These are phyloP conservation scores for Sinocyclocheilus grahami DNA, from an alignment of 2,113 vertebrate species.

Conservation along the genomic window DNA sequence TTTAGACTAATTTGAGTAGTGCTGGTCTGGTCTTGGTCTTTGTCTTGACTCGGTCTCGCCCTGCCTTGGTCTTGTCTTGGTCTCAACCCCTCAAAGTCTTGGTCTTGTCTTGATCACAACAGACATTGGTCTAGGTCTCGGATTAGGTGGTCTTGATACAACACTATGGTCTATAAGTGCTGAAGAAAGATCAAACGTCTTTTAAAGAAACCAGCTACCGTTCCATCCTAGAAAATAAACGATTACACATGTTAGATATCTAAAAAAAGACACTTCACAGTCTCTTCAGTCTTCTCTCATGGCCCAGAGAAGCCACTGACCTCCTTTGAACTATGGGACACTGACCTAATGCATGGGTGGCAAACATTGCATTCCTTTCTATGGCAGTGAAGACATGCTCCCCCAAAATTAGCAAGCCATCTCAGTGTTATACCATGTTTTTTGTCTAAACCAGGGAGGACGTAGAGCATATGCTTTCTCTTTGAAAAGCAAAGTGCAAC, in stretches of 20 bases:
- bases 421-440: not conserved
- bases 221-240: not conserved
- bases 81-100: no score
- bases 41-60: no score
- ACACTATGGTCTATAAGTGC: not conserved
- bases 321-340: constrained; percentile 12
- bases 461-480: constrained; percentile 1
- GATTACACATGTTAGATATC: not conserved
- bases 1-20: no score
- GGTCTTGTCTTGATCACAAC: no score
- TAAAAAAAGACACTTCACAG: not conserved
- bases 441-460: not conserved
- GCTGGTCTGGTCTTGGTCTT: no score
- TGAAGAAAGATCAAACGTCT: not conserved
- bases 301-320: not conserved
- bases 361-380: not conserved
- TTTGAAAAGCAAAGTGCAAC: not conserved
- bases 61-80: no score
- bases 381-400: not conserved
- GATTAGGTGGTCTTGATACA: no score
- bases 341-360: not conserved
- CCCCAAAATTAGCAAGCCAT: not conserved
- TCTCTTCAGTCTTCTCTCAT: not conserved
- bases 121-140: no score
- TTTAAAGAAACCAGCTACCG: not conserved